Evolutionary conservation across 2,797 vertebrate species (phyloP).

Genomic region (Syndactyla subalaris): DNA sequence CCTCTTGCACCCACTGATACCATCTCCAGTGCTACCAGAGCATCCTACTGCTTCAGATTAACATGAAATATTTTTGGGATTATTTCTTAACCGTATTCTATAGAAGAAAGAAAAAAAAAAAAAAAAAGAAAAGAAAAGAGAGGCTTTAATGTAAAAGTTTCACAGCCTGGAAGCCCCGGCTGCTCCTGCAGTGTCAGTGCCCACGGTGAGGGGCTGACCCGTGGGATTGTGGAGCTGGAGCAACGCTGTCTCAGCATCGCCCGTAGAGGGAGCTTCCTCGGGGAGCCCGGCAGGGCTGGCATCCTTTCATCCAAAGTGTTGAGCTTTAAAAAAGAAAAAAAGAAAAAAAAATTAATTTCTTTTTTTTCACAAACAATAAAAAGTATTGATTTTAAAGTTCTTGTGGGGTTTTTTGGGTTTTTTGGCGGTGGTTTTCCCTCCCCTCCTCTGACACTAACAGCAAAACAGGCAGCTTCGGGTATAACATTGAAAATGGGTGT

Average conservation of each 20-base stretch:
- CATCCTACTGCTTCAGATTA: neutral
- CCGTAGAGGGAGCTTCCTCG: slow-evolving; percentile 61
- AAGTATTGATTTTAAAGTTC: slow-evolving; percentile 13
- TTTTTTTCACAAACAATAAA: neutral
- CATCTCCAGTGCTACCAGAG: neutral
- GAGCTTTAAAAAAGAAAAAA: neutral
- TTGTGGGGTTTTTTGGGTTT: neutral
- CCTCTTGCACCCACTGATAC: neutral
- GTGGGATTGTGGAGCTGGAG: neutral
- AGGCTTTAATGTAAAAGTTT: neutral
- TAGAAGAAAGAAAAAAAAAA: no score
- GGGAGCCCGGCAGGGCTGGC: neutral
- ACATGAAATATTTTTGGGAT: neutral
- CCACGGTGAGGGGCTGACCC: neutral
- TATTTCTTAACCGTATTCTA: neutral
- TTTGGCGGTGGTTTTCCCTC: neutral
- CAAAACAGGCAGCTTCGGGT: neutral
- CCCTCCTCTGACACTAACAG: neutral
- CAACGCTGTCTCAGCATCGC: slow-evolving; percentile 18
- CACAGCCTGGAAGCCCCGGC: neutral
- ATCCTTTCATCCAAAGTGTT: neutral
- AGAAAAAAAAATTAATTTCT: no score
- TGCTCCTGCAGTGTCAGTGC: neutral
- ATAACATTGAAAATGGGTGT: neutral
- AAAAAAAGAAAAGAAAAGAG: no score